Base-by-base conservation (phyloP, 2,888 invertebrate species). In the Drosophila affinis region DNA sequence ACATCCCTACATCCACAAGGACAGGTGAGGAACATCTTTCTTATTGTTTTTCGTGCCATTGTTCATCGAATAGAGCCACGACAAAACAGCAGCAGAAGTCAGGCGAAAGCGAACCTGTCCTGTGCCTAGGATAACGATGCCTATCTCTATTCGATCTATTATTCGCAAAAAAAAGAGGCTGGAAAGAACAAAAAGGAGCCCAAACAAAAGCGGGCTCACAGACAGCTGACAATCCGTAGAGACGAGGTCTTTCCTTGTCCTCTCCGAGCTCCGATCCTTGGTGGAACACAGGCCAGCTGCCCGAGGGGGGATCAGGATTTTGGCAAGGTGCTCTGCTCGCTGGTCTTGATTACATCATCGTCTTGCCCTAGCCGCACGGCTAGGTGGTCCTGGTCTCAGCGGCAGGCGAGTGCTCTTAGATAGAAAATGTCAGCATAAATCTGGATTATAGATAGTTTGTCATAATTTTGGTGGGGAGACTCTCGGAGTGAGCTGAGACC, bases 1-100 rank as follows among this genome's bases (percentile, higher is more conserved):
- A 65, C 76, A 65, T 71, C 73, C 71, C 27, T 27, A 7, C 27
- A 63, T 59, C 59, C 17, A 12, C 69, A 74, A 61, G 74, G 83
- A 86, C 86, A 86, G 86, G 87, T 86, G 86, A 81, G 76, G 82
- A 71, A 60, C 80, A 81, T 79, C 81, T 75, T 61, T 34, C 44
- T 44, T 60, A 58, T 24, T 60, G 60, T 21, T 69, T 51, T 63
- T 56, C 57, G 44, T 2, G n/a, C n/a, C 52, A 65, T 67, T 67
- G 62, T 75, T 72, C 69, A 21, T 32, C 18, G 48, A 62, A 75
- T 73, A 76, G 73, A 79, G 78, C 82, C 77, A 79, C 79, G 5
- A 24, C 79, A 24, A 24, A 72, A 71, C 55, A 49, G 62, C 53
- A 53, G 58, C 65, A 71, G 47, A 76, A 84, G 84, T 85, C 87